Evolutionary conservation across 2,888 invertebrate genomes (phyloP).

Genomic region (Argyresthia goedartella): DNA sequence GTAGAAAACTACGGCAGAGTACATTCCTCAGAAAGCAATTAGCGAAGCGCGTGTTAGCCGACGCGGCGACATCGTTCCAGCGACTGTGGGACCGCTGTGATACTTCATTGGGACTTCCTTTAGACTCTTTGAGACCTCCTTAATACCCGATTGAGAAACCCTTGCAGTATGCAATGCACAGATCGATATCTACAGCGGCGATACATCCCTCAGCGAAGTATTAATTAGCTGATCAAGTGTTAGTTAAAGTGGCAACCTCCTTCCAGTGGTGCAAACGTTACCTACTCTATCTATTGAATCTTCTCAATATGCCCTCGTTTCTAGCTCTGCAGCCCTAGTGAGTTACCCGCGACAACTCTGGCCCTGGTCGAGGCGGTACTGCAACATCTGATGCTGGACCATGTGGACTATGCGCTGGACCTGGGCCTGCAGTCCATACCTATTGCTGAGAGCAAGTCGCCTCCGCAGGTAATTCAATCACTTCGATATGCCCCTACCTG

Average conservation of each 20-base stretch:
- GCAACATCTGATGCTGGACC: conserved; percentile 88
- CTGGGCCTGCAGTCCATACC: conserved; percentile 91
- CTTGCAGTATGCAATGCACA: conserved; percentile 83
- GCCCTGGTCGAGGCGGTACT: conserved; percentile 88
- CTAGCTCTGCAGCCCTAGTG: conserved; percentile 82
- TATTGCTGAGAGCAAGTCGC: conserved; percentile 87
- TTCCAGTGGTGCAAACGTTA: no score
- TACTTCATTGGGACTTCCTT: no score
- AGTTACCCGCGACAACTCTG: conserved; percentile 81
- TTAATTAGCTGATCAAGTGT: conserved; percentile 90
- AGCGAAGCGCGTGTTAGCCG: conserved; percentile 90
- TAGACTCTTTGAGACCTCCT: no score
- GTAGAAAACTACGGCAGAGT: conserved; percentile 96
- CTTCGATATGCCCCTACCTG: background rate
- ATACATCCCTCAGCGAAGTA: conserved; percentile 95
- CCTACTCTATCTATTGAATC: no score
- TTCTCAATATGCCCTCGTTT: background rate
- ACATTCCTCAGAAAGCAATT: conserved; percentile 96
- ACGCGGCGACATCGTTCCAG: conserved; percentile 90
- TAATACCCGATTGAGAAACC: background rate
- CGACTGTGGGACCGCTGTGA: conserved; percentile 78
- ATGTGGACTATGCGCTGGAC: conserved; percentile 97
- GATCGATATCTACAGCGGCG: conserved; percentile 96
- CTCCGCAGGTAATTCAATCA: conserved; percentile 72
- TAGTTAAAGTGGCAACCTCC: conserved; percentile 93